These are phyloP conservation scores for Monarcha castaneiventris DNA, from an alignment of 2,113 vertebrate genomes.

Conservation along the genomic window DNA sequence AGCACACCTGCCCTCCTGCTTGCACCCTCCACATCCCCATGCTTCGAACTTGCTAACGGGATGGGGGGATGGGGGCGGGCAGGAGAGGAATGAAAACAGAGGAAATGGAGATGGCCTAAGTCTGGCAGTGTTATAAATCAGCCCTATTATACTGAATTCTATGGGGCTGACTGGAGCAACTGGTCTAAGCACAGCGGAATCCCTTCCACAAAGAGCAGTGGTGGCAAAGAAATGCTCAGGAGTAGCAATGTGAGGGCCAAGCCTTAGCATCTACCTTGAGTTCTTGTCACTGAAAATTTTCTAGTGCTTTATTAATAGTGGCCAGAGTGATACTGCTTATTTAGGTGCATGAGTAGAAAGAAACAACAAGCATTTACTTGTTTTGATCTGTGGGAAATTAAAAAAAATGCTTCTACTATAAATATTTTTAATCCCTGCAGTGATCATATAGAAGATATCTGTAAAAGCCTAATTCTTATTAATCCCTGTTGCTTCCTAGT, in stretches of 20 bases:
- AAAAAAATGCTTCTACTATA: background rate
- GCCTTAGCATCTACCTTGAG: background rate
- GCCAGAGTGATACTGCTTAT: background rate
- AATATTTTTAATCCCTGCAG: background rate
- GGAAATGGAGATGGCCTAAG: background rate
- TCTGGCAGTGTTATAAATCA: background rate
- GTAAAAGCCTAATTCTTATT: background rate
- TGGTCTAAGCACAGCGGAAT: background rate
- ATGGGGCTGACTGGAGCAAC: background rate
- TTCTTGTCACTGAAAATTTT: background rate
- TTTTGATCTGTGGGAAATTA: background rate
- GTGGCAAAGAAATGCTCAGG: background rate
- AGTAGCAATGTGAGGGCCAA: background rate
- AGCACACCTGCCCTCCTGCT: background rate
- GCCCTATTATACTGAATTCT: background rate
- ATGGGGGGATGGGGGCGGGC: too few species aligned
- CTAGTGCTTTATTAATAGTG: background rate
- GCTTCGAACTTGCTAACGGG: fast-evolving
- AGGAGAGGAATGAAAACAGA: background rate
- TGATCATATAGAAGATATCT: background rate
- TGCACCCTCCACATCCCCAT: background rate
- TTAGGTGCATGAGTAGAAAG: background rate
- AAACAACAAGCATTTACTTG: background rate
- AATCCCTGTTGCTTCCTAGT: background rate
- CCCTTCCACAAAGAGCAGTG: background rate